Evolutionary conservation across 2,113 vertebrate species (phyloP).

Genomic region (Gobio gobio): DNA sequence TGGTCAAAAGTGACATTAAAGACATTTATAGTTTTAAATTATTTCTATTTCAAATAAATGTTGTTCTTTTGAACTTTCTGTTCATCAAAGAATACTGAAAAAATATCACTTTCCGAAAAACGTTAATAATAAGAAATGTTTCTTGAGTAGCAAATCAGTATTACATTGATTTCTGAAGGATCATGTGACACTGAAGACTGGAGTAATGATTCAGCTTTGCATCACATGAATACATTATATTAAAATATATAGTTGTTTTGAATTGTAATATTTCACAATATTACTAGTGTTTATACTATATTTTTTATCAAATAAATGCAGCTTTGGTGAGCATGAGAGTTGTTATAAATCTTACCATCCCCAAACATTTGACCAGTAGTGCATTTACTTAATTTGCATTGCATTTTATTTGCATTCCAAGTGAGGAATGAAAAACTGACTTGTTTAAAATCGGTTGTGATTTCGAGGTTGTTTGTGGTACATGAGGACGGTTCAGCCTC

Average conservation of each 20-base stretch:
- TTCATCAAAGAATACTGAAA: not conserved
- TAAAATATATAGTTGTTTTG: not conserved
- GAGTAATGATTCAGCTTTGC: not conserved
- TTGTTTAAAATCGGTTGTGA: conserved; percentile 7
- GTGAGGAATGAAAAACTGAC: not conserved
- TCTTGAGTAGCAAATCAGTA: not conserved
- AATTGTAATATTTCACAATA: not conserved
- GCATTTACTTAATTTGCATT: not conserved
- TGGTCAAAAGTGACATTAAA: not conserved
- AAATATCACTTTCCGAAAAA: not conserved
- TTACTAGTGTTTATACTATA: not conserved
- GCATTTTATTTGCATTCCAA: not conserved
- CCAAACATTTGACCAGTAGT: not conserved
- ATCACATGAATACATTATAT: not conserved
- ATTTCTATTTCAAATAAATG: not conserved
- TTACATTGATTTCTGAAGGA: not conserved
- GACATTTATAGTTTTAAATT: not conserved
- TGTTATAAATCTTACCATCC: too few species aligned
- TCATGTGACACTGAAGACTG: not conserved
- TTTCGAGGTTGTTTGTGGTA: conserved; percentile 85
- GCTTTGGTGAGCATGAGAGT: too few species aligned
- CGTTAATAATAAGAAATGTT: not conserved
- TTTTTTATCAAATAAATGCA: not conserved
- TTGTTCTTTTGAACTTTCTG: not conserved
- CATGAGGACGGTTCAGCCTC: conserved; percentile 84